These are phyloP conservation scores for Bruchidius siliquastri DNA, from an alignment of 2,888 invertebrate species.

Conservation along the genomic window DNA sequence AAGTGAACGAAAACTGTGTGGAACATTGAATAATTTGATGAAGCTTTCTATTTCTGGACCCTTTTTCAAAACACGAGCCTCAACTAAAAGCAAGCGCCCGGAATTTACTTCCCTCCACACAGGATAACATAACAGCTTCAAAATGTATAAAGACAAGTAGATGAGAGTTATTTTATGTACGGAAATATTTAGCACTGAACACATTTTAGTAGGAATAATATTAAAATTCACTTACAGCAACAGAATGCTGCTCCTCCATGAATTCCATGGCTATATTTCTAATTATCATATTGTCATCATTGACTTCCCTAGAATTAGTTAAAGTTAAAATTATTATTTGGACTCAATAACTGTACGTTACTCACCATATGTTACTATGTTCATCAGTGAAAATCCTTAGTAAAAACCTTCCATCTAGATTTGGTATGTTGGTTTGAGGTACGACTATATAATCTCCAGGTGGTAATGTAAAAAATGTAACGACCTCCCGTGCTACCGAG, in stretches of 20 bases:
- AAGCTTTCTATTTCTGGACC: too few relatives aligned
- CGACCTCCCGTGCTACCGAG: constrained; percentile 62
- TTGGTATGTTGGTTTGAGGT: constrained; percentile 64
- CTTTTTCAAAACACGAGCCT: too few relatives aligned
- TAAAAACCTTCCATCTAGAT: constrained; percentile 66
- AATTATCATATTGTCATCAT: constrained; percentile 69
- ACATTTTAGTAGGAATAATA: too few relatives aligned
- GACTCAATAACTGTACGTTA: not conserved
- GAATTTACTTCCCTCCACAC: too few relatives aligned
- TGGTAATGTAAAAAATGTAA: constrained; percentile 69
- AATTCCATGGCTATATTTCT: constrained; percentile 60
- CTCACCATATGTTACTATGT: constrained; percentile 66
- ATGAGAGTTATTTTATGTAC: too few relatives aligned
- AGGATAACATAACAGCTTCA: too few relatives aligned
- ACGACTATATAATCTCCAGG: constrained; percentile 71
- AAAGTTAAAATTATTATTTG: not conserved
- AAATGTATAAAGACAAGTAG: too few relatives aligned
- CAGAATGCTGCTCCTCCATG: constrained; percentile 50
- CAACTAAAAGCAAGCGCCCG: too few relatives aligned
- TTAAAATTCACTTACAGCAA: not conserved
- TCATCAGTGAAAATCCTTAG: constrained; percentile 68
- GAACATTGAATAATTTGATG: too few relatives aligned
- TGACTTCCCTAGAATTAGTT: constrained; percentile 60
- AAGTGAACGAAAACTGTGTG: too few relatives aligned
- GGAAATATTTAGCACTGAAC: too few relatives aligned